A percentile compares a stretch with the other conserved stretches of the same genome.
phyloP scores from a whole-genome alignment of 2,888 invertebrate species.

The Zelleria hepariella region DNA sequence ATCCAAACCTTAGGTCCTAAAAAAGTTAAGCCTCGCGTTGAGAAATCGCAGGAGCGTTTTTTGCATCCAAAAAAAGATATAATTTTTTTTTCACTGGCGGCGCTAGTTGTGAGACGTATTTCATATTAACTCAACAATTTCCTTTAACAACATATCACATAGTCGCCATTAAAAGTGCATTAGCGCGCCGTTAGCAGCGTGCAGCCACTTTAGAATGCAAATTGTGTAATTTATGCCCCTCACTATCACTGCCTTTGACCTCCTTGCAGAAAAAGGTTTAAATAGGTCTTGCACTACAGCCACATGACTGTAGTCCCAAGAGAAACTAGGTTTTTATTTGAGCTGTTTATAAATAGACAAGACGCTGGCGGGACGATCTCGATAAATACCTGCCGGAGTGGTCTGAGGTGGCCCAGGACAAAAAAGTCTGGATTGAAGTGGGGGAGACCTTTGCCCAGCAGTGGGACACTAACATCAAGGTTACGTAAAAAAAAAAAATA shows the following conservation, averaged over 20 bases:
- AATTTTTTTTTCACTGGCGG: no score
- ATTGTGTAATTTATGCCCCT: slow-evolving; percentile 34
- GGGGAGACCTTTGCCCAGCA: no score
- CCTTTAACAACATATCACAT: slow-evolving; percentile 23
- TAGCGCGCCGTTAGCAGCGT: slow-evolving; percentile 20
- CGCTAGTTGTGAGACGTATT: no score
- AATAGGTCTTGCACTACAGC: not conserved
- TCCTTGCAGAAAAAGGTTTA: not conserved
- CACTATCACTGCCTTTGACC: not conserved
- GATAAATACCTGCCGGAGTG: no score
- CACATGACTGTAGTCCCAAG: not conserved
- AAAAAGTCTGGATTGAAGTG: no score
- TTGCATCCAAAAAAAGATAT: no score
- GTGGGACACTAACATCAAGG: no score
- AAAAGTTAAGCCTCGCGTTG: not conserved
- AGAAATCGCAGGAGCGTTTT: not conserved
- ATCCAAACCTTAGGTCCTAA: no score
- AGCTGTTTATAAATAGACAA: not conserved
- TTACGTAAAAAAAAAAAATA: not conserved
- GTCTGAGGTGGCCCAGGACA: no score
- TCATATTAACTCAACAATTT: not conserved
- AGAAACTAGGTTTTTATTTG: not conserved
- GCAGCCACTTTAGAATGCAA: slow-evolving; percentile 37
- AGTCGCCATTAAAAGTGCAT: slow-evolving; percentile 33
- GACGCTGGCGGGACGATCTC: no score